Evolutionary conservation across 2,888 invertebrate genomes (phyloP).

Genomic region (Drosophila austrosaltans): DNA sequence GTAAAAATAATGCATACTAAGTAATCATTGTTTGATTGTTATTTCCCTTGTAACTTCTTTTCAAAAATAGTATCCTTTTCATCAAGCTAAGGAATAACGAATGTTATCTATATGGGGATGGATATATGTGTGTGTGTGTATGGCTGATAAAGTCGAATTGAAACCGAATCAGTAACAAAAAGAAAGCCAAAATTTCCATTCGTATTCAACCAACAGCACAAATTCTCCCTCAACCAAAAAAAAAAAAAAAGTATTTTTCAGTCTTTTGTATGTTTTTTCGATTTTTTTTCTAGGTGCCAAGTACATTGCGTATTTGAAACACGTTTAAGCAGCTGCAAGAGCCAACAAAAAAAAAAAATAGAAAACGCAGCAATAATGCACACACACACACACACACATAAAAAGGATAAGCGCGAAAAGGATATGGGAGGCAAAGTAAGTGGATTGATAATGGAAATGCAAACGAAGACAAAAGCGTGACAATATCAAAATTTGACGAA

Average conservation of each 20-base stretch:
- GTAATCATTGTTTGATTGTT: too few species aligned
- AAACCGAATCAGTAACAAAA: not conserved
- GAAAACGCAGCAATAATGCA: conserved; percentile 46
- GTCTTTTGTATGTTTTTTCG: conserved; percentile 60
- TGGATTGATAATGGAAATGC: conserved; percentile 44
- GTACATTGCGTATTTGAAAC: conserved; percentile 74
- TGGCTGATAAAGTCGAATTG: not conserved
- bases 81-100: too few species aligned
- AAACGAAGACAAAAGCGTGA: conserved; percentile 60
- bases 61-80: too few species aligned
- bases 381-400: conserved; percentile 14
- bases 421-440: not conserved
- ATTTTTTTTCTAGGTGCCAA: conserved; percentile 35
- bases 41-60: too few species aligned
- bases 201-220: not conserved
- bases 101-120: not conserved
- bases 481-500: conserved; percentile 43
- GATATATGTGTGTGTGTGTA: not conserved
- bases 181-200: not conserved
- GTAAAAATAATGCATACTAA: too few species aligned
- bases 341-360: conserved; percentile 40
- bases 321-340: conserved; percentile 75
- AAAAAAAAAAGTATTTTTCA: conserved; percentile 57
- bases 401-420: conserved; percentile 40
- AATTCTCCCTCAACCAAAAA: conserved; percentile 46